Evolutionary conservation across 2,113 vertebrate genomes (phyloP), one percentile per base, ranked within the genome.

Genomic region (Corvus moneduloides): DNA sequence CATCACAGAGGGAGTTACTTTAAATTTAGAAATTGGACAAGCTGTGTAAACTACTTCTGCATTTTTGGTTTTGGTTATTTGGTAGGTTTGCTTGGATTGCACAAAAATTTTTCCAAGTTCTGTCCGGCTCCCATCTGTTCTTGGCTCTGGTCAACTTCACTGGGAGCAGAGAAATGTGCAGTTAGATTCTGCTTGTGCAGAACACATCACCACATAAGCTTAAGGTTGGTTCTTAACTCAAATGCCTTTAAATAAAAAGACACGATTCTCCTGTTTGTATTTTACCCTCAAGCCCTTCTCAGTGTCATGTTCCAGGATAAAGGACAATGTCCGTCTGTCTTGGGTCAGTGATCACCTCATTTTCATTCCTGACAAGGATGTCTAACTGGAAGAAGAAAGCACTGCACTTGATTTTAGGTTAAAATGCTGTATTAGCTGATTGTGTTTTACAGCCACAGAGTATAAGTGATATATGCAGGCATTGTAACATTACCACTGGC

Each of bases 1-100:
- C 77, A 11, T 79, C 84, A 13, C 84, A 51, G 87, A 72, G 91
- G 76, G 67, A 71, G 46, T 63, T 28, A 16, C 37, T 88, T 90
- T 92, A 86, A 92, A 90, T 94, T 93, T 92, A 96, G 93, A 93
- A 95, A 93, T 3, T 52, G 77, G 88, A 92, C 83, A 93, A 93
- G 72, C 85, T 96, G 79, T 93, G 69, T 92, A 95, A 94, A 89
- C 87, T 85, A 55, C 9, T 89, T n/a, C 35, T 87, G n/a, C 62
- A 35, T 59, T 92, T 91, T 87, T 93, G 62, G 5, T 73, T 88
- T 84, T 86, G 28, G 32, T 58, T 83, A 62, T 89, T 96, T 93
- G 74, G 74, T 96, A 69, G 89, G 23, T 62, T 91, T 94, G 64
- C 81, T 93, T 86, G 82, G 67, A 71, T 87, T 61, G 76, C 46